Conservation (phyloP, 2,113 vertebrate genomes). For the Ariopsis seemanni region DNA sequence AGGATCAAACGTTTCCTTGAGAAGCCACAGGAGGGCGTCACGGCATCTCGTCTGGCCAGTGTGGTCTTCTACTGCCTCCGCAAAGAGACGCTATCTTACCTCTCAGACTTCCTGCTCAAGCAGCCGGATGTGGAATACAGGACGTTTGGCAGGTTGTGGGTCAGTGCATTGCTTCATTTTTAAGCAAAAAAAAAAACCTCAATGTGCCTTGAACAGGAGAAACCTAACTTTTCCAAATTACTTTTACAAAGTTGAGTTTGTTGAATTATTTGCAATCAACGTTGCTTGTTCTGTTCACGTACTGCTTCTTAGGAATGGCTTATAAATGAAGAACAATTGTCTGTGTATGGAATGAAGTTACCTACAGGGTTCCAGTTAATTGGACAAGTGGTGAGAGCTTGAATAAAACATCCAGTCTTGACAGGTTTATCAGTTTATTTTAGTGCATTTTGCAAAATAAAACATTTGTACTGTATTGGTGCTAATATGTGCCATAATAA, state of each 20-base stretch:
- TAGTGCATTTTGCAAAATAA: background rate
- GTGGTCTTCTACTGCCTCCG: slow-evolving; percentile 81
- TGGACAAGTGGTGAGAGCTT: slow-evolving; percentile 79
- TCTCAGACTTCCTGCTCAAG: slow-evolving; percentile 68
- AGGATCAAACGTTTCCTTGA: slow-evolving; percentile 76
- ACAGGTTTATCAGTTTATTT: background rate
- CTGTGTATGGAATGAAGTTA: slow-evolving; percentile 82
- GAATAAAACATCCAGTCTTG: background rate
- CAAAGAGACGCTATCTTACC: slow-evolving; percentile 62
- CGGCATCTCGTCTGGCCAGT: slow-evolving; percentile 74
- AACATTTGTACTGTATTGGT: background rate
- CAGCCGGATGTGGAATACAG: slow-evolving; percentile 60
- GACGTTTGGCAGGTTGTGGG: slow-evolving; percentile 76
- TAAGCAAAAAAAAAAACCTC: background rate
- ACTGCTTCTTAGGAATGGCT: slow-evolving; percentile 73
- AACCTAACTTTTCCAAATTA: background rate
- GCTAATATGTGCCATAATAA: background rate
- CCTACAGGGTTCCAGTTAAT: slow-evolving; percentile 83
- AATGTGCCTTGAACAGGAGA: background rate
- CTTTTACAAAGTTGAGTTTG: background rate
- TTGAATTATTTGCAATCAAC: background rate
- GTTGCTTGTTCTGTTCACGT: background rate
- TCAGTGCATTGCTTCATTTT: slow-evolving; percentile 54
- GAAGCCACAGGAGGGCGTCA: slow-evolving; percentile 71
- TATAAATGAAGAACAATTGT: slow-evolving; percentile 69